Conservation (phyloP, 2,888 invertebrate genomes). For the Lasioglossum pauxillum region DNA sequence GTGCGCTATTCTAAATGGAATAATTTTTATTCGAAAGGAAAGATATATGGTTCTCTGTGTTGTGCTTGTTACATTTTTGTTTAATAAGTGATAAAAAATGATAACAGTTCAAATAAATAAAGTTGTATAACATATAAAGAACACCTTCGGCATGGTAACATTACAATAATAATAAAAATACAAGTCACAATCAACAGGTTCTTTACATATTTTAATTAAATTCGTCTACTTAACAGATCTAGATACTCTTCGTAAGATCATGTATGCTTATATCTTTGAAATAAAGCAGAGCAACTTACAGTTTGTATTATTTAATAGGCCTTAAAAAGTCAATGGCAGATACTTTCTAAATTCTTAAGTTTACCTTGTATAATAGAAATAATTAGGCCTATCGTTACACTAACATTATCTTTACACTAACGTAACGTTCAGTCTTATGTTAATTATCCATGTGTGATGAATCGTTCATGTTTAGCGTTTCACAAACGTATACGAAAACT, state of each 20-base stretch:
- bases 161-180: conserved; percentile 8
- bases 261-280: conserved; percentile 21
- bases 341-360: conserved; percentile 13
- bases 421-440: conserved; percentile 70
- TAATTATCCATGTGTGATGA: conserved; percentile 37
- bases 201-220: neutral
- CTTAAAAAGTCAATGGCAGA: conserved; percentile 34
- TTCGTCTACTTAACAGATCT: neutral
- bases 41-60: neutral
- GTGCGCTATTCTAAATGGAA: neutral
- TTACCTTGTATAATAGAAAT: conserved; percentile 5
- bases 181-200: neutral
- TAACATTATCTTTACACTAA: conserved; percentile 21
- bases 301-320: conserved; percentile 25
- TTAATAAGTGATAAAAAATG: conserved; percentile 5
- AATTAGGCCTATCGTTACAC: conserved; percentile 44
- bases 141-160: conserved; percentile 7
- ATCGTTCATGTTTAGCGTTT: conserved; percentile 56
- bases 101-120: conserved; percentile 1
- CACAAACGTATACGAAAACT: conserved; percentile 81
- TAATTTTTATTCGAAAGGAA: neutral
- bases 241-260: neutral
- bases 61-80: neutral
- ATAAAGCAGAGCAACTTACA: conserved; percentile 19
- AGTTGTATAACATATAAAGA: neutral